Percentiles rank a stretch among this genome's conserved stretches.
Evolutionary conservation across 2,113 vertebrate genomes (phyloP).

Genomic region (Podilymbus podiceps): DNA sequence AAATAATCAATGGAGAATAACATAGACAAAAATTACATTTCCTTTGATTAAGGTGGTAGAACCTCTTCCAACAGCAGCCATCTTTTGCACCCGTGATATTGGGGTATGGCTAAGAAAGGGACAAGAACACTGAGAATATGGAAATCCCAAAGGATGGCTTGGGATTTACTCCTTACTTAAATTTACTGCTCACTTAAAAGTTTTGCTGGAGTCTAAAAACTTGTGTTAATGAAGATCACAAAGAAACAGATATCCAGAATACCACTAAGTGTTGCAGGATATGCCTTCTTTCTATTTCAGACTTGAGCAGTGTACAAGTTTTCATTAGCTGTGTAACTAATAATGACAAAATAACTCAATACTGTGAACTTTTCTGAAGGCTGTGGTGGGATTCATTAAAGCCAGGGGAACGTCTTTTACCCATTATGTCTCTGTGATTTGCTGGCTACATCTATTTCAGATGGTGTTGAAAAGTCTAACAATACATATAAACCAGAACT

Average conservation of each 20-base stretch:
- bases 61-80: neutral
- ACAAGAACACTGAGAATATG: neutral
- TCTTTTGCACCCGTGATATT: neutral
- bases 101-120: neutral
- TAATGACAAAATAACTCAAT: slow-evolving; percentile 13
- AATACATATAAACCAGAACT: neutral
- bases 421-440: neutral
- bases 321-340: slow-evolving; percentile 8
- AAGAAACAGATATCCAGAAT: neutral
- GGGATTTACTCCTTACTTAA: neutral
- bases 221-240: neutral
- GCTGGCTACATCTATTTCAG: neutral
- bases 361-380: slow-evolving; percentile 27
- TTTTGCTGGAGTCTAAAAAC: neutral
- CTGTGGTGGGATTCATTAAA: slow-evolving; percentile 46
- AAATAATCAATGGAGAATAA: neutral
- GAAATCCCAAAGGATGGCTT: neutral
- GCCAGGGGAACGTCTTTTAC: neutral
- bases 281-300: neutral
- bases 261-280: neutral
- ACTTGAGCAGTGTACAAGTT: neutral
- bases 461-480: neutral
- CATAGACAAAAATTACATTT: neutral
- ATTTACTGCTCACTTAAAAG: neutral
- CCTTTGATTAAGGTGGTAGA: neutral